Conservation (phyloP, 2,113 vertebrate genomes). For the Equus przewalskii region DNA sequence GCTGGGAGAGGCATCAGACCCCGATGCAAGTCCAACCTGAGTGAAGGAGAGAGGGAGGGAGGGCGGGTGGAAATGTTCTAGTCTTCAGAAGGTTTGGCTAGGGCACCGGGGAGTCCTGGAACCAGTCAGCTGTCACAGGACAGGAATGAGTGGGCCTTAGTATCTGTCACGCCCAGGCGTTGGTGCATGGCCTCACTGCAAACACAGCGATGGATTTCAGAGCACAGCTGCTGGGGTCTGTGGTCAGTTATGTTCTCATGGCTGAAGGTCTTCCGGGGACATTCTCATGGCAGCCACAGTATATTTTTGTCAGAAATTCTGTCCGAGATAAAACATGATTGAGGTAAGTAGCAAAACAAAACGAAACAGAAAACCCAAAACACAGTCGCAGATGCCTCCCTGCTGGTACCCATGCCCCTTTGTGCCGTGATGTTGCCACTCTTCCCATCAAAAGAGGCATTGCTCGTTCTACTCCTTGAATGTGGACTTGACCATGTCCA, state of each 20-base stretch:
- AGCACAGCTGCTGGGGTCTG: not conserved
- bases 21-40: not conserved
- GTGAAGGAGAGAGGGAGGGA: not conserved
- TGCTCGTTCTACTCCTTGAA: not conserved
- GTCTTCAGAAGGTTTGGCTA: not conserved
- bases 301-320: slow-evolving; percentile 63
- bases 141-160: not conserved
- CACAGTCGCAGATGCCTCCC: not conserved
- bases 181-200: not conserved
- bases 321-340: slow-evolving; percentile 15
- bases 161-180: not conserved
- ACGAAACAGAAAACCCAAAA: not conserved
- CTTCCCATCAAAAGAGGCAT: not conserved
- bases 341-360: not conserved
- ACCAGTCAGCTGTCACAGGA: not conserved
- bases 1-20: not conserved
- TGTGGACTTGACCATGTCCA: not conserved
- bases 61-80: not conserved
- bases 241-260: accelerated
- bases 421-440: not conserved
- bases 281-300: not conserved
- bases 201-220: not conserved
- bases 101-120: not conserved
- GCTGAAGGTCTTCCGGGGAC: not conserved
- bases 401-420: not conserved